Percentiles rank a stretch among this genome's conserved stretches.
Conservation (phyloP, 2,888 invertebrate species). For the Hanleya hanleyi region DNA sequence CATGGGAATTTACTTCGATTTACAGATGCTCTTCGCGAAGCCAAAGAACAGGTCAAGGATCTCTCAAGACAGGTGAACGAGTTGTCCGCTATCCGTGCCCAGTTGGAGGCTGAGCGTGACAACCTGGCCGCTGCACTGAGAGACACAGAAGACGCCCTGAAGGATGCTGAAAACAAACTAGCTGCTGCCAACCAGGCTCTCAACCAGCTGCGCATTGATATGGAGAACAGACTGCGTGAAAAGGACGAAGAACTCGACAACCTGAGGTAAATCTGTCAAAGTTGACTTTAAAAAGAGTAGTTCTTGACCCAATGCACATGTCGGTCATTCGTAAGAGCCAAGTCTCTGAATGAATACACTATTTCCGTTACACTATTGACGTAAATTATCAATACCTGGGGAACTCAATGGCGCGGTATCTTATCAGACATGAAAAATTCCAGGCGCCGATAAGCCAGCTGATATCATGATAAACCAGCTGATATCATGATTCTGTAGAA, state of each 20-base stretch:
- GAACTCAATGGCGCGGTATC: no score
- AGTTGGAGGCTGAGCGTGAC: constrained; percentile 99
- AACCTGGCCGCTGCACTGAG: constrained; percentile 98
- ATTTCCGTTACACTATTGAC: no score
- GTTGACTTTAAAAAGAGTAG: no score
- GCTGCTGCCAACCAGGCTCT: constrained; percentile 87
- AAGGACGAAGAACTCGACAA: constrained; percentile 99
- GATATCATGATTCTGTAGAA: no score
- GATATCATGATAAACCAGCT: no score
- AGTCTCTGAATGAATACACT: no score
- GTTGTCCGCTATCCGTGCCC: constrained; percentile 90
- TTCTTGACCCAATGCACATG: no score
- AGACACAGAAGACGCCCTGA: constrained; percentile 97
- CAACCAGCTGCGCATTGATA: constrained; percentile 95
- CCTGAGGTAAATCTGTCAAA: constrained; percentile 98
- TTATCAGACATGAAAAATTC: no score
- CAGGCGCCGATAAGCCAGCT: no score
- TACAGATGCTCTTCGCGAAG: constrained; percentile 95
- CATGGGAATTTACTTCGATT: no score
- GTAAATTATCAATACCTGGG: no score
- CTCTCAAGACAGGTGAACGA: constrained; percentile 95
- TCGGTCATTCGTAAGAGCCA: no score
- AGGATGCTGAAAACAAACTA: constrained; percentile 94
- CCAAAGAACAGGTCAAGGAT: constrained; percentile 94
- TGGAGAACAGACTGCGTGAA: constrained; percentile 96